These are phyloP conservation scores for Zeus faber DNA, from an alignment of 2,113 vertebrate species.

Conservation along the genomic window DNA sequence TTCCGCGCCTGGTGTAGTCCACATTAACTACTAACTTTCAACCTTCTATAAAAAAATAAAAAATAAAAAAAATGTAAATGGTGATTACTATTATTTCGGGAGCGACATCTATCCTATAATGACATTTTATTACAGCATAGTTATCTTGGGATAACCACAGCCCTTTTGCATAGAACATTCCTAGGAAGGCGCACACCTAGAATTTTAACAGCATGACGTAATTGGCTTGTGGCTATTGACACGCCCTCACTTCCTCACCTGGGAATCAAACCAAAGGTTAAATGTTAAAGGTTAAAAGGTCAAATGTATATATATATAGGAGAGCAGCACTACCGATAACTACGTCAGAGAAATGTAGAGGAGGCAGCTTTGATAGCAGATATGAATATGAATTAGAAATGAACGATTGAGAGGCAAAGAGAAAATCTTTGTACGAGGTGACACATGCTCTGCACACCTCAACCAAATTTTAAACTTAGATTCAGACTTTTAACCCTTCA, in stretches of 20 bases:
- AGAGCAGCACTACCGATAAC: neutral
- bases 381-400: too few species aligned
- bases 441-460: too few species aligned
- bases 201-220: conserved; percentile 27
- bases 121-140: neutral
- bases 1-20: too few species aligned
- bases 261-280: conserved; percentile 20
- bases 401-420: neutral
- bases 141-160: neutral
- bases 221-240: conserved; percentile 16
- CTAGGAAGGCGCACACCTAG: conserved; percentile 29
- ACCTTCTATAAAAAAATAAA: too few species aligned
- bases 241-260: conserved; percentile 36
- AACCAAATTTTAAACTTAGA: too few species aligned
- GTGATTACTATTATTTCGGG: too few species aligned
- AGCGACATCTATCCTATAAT: too few species aligned
- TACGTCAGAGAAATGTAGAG: neutral
- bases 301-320: too few species aligned
- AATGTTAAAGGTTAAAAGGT: conserved; percentile 28
- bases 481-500: too few species aligned
- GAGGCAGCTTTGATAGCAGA: too few species aligned
- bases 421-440: neutral
- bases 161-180: conserved; percentile 19
- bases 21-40: too few species aligned
- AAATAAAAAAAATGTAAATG: too few species aligned